Evolutionary conservation across 1,140 invertebrate genomes (phyloP).

Genomic region (Diuraphis noxia): DNA sequence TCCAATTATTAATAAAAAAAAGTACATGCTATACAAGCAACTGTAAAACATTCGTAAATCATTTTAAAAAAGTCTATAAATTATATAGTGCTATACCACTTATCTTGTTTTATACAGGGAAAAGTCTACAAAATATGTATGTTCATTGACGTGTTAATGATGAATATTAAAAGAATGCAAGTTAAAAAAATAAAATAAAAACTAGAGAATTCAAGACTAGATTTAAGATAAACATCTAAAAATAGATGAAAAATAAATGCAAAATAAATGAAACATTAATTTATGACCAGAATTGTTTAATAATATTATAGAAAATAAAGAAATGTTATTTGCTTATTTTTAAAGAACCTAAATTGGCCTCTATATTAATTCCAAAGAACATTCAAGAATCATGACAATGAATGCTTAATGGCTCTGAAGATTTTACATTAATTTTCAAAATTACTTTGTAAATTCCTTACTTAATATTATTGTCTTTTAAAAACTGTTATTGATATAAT

Average conservation of each 20-base stretch:
- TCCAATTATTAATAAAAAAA: neutral
- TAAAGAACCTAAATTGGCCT: neutral
- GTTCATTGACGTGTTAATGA: neutral
- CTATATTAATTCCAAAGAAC: neutral
- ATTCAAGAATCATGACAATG: neutral
- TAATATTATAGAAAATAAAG: neutral
- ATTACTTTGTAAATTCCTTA: neutral
- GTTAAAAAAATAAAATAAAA: neutral
- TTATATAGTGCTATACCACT: neutral
- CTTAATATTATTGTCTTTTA: neutral
- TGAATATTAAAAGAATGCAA: neutral
- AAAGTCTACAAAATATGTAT: neutral
- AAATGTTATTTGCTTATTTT: neutral
- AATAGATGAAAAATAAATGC: conserved; percentile 3
- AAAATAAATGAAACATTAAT: neutral
- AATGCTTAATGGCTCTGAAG: neutral
- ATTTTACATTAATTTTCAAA: neutral
- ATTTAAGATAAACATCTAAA: neutral
- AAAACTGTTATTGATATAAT: neutral
- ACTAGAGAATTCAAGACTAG: conserved; percentile 22
- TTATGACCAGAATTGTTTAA: conserved; percentile 45
- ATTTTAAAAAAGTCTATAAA: neutral
- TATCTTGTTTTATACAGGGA: neutral
- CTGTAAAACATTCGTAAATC: neutral
- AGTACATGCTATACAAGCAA: neutral